phyloP scores from a whole-genome alignment of 2,113 vertebrate genomes.

The Neodontobutis hainanensis region DNA sequence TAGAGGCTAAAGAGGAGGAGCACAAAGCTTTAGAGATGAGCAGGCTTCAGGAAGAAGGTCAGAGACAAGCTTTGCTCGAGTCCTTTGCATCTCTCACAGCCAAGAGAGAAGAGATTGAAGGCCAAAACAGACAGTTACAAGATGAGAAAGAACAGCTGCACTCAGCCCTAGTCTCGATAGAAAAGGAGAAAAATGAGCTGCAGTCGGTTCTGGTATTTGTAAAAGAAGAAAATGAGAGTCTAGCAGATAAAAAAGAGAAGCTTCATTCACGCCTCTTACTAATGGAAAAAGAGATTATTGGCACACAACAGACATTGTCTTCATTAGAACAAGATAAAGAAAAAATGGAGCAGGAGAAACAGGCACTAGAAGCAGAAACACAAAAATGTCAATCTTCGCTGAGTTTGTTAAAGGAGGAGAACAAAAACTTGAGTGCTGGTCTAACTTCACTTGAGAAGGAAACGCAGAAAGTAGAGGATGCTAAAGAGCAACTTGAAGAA shows the following conservation, averaged over 20 bases:
- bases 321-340: slow-evolving; percentile 42
- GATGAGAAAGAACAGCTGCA: slow-evolving; percentile 63
- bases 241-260: slow-evolving; percentile 61
- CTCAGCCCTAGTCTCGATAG: slow-evolving; percentile 17
- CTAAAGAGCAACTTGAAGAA: slow-evolving; percentile 56
- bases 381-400: slow-evolving; percentile 40
- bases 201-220: slow-evolving; percentile 46
- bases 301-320: slow-evolving; percentile 29
- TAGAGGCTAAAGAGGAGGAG: slow-evolving; percentile 54
- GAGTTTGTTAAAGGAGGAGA: slow-evolving; percentile 45
- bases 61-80: slow-evolving; percentile 51
- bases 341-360: slow-evolving; percentile 33
- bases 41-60: slow-evolving; percentile 48
- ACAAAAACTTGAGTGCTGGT: slow-evolving; percentile 34
- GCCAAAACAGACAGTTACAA: slow-evolving; percentile 33
- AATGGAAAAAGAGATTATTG: slow-evolving; percentile 39
- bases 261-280: slow-evolving; percentile 28
- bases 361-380: slow-evolving; percentile 40
- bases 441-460: slow-evolving; percentile 62
- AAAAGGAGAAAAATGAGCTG: slow-evolving; percentile 69
- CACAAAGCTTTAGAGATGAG: slow-evolving; percentile 22
- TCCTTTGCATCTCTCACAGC: slow-evolving; percentile 31
- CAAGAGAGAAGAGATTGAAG: slow-evolving; percentile 39
- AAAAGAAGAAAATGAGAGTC: slow-evolving; percentile 44
- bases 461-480: slow-evolving; percentile 62